Conservation (phyloP, 2,797 vertebrate genomes). For the Chiloscyllium punctatum region DNA sequence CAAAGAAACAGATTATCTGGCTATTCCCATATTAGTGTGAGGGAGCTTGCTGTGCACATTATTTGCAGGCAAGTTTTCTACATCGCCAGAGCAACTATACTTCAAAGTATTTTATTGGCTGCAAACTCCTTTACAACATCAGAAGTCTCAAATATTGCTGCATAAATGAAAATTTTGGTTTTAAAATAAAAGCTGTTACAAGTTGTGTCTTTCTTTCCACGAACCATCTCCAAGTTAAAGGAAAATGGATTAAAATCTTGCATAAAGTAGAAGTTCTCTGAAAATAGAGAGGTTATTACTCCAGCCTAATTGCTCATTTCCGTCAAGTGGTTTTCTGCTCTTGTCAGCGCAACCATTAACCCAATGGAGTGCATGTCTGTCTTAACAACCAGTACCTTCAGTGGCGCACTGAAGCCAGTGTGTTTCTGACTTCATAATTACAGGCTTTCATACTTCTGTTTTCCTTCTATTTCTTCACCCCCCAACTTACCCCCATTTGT, state of each 20-base stretch:
- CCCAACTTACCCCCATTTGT: background rate
- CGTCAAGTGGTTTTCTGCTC: background rate
- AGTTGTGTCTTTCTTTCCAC: background rate
- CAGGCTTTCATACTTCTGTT: background rate
- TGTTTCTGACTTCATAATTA: background rate
- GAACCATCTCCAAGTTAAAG: too few relatives aligned
- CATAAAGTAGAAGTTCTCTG: background rate
- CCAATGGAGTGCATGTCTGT: background rate
- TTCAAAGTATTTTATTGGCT: background rate
- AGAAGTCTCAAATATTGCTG: background rate
- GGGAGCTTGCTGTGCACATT: background rate
- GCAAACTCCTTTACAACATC: background rate
- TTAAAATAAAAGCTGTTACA: too few relatives aligned
- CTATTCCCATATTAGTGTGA: background rate
- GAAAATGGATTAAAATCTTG: background rate
- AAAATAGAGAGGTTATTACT: background rate
- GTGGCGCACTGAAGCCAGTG: background rate
- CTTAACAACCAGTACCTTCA: background rate
- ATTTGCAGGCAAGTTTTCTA: background rate
- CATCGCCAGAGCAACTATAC: background rate
- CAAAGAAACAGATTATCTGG: background rate
- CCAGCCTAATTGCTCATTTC: slow-evolving; percentile 12
- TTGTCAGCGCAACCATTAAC: background rate
- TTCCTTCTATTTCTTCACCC: background rate
- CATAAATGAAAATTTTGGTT: background rate